Evolutionary conservation across 2,888 invertebrate genomes (phyloP), one percentile per base, ranked within the genome.

Genomic region (Drosophila tripunctata): DNA sequence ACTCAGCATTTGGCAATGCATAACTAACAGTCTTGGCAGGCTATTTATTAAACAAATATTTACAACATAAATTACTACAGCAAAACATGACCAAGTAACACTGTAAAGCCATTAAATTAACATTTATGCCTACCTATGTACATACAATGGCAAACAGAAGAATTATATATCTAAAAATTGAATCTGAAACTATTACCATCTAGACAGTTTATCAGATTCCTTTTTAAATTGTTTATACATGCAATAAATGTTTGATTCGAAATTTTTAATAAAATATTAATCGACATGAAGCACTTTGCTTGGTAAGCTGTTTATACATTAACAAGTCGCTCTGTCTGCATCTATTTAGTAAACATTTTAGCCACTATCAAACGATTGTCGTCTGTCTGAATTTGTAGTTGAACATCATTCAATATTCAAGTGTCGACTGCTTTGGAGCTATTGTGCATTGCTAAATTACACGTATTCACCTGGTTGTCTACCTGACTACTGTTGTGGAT

Each of bases 381-480:
- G 52, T 60, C 54, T 48, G 58, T 62, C 38, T 36, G 50, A 24
- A 70, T 67, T 67, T 62, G 60, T 67, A 56, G 68, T 61, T 61
- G 14, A 57, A 47, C 54, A 47, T 57, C 30, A 36, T 51, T 68
- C 54, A 21, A 30, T 44, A 63, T 38, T 38, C 38, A 36, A 24
- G 40, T 31, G 19, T 19, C 36, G 54, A 54, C 19, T 66, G 61
- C 67, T 67, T 66, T 65, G 30, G 55, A 66, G 65, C 68, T 83
- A 67, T 76, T 85, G 85, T 77, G 78, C 61, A 70, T 70, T 84
- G 81, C 61, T 73, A 38, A 77, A 87, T n/a, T n/a, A n/a, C n/a
- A 62, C 60, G 35, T 62, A 65, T 76, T 87, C 73, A 58, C 62
- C 48, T 41, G 40, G 6, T 6, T 35, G 15, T n/a, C 21, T 15